These are phyloP conservation scores for Gymnothorax javanicus DNA, from an alignment of 2,797 vertebrate species.

Conservation along the genomic window DNA sequence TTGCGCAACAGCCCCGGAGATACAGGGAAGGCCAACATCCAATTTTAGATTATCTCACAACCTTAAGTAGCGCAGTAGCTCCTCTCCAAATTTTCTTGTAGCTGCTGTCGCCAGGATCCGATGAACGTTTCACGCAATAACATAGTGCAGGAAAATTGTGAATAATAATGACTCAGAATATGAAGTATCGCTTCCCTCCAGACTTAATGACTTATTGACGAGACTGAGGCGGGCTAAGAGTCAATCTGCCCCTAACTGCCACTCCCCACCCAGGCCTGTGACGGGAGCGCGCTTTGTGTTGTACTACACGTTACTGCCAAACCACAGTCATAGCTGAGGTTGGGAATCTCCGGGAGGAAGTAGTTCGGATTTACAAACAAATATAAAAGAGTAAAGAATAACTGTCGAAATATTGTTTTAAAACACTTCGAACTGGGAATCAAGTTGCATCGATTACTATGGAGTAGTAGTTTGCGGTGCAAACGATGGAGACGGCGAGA, in stretches of 20 bases:
- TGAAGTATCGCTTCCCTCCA: background rate
- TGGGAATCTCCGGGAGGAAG: conserved; percentile 67
- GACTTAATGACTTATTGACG: conserved; percentile 24
- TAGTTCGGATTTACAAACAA: conserved; percentile 56
- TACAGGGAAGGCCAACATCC: background rate
- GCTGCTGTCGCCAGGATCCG: background rate
- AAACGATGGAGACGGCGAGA: conserved; percentile 73
- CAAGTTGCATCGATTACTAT: conserved; percentile 45
- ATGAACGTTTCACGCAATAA: background rate
- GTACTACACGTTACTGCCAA: conserved; percentile 59
- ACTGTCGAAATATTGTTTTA: background rate
- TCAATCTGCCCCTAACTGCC: conserved; percentile 50
- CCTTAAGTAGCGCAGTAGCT: background rate
- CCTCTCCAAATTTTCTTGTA: background rate
- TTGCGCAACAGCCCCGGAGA: background rate
- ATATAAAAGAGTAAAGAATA: conserved; percentile 22
- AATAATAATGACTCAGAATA: conserved; percentile 5
- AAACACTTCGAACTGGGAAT: conserved; percentile 14
- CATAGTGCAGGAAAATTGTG: background rate
- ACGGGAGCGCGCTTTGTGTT: conserved; percentile 63
- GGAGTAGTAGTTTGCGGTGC: conserved; percentile 62
- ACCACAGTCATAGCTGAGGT: conserved; percentile 44
- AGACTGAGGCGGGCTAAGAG: conserved; percentile 27
- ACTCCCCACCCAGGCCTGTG: conserved; percentile 67
- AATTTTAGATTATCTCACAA: background rate